A percentile compares a stretch with the other conserved stretches of the same genome.
Conservation (phyloP, 1,140 invertebrate species). For the Lethrus apterus region DNA sequence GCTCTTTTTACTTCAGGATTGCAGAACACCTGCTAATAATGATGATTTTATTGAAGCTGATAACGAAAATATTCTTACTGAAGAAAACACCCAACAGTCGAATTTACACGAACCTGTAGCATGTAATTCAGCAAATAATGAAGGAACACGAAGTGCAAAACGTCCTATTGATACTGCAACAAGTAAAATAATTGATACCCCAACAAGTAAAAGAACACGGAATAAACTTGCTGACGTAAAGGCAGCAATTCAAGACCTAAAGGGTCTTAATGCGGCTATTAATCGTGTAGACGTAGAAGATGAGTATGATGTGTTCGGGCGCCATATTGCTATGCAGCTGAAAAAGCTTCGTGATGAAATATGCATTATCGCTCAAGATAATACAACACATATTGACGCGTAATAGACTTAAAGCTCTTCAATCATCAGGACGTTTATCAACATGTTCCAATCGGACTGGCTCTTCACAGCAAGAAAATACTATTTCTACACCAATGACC, state of each 20-base stretch:
- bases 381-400: background rate
- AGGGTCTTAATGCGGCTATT: background rate
- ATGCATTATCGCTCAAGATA: background rate
- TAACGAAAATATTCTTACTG: background rate
- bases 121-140: background rate
- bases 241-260: background rate
- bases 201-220: background rate
- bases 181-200: background rate
- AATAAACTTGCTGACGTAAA: background rate
- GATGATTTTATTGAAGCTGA: background rate
- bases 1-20: too few relatives aligned
- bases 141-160: background rate
- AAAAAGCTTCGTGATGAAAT: background rate
- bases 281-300: background rate
- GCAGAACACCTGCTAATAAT: background rate
- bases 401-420: too few relatives aligned
- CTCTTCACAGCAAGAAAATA: background rate
- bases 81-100: background rate
- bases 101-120: background rate
- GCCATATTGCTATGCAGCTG: conserved; percentile 3
- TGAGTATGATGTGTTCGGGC: conserved; percentile 7
- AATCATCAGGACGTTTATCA: background rate
- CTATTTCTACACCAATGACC: background rate
- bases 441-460: background rate
- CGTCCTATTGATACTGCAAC: background rate